Conservation (phyloP, 2,797 vertebrate genomes). For the Meda fulgida region DNA sequence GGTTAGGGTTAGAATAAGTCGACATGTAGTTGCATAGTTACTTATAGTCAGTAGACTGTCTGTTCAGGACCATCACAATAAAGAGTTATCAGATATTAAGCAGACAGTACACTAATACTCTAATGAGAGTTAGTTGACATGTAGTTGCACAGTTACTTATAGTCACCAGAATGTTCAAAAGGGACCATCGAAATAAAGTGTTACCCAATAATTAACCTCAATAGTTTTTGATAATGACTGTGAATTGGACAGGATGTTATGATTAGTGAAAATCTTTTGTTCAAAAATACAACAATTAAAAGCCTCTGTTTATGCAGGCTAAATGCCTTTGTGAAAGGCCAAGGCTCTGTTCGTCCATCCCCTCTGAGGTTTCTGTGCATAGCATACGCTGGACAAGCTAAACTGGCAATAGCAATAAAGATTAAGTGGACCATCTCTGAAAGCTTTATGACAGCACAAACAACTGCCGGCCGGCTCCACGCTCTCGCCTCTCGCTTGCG, state of each 20-base stretch:
- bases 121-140: no score
- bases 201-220: background rate
- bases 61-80: no score
- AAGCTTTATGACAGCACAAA: slow-evolving; percentile 66
- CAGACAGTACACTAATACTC: no score
- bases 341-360: slow-evolving; percentile 57
- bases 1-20: no score
- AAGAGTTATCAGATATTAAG: no score
- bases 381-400: slow-evolving; percentile 57
- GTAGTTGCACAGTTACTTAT: no score
- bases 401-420: slow-evolving; percentile 66
- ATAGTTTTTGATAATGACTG: background rate
- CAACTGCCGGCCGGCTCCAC: slow-evolving; percentile 68
- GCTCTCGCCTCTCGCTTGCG: slow-evolving; percentile 61
- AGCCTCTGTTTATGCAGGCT: slow-evolving; percentile 27
- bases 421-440: slow-evolving; percentile 69
- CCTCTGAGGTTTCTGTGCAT: slow-evolving; percentile 53
- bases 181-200: no score
- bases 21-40: no score
- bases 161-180: no score
- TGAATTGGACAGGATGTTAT: slow-evolving; percentile 8
- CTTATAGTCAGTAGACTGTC: no score
- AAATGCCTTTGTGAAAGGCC: slow-evolving; percentile 54
- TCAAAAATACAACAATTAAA: slow-evolving; percentile 52
- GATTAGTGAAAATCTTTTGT: slow-evolving; percentile 49